Evolutionary conservation across 2,113 vertebrate genomes (phyloP).

Genomic region (Arenaria interpres): DNA sequence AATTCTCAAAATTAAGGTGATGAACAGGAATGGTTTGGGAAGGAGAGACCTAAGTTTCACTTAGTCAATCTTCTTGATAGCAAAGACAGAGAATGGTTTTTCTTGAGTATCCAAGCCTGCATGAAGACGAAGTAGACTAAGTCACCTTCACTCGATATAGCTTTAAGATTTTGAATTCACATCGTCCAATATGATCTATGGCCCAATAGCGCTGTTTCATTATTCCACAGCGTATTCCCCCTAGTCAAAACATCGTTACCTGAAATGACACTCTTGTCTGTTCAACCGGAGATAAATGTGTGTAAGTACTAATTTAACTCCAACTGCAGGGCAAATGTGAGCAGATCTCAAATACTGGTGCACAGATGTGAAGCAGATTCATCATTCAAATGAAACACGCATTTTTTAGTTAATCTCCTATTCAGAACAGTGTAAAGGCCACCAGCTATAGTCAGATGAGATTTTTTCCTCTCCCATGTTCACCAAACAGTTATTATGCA

Average conservation of each 20-base stretch:
- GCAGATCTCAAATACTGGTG: not conserved
- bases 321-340: not conserved
- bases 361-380: not conserved
- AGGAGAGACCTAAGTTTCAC: not conserved
- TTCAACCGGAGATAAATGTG: not conserved
- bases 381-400: not conserved
- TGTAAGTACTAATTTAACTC: not conserved
- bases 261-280: not conserved
- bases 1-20: not conserved
- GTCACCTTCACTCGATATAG: not conserved
- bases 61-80: not conserved
- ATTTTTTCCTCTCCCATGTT: not conserved
- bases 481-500: not conserved
- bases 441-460: not conserved
- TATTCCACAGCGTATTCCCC: not conserved
- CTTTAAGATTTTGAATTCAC: not conserved
- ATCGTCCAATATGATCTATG: not conserved
- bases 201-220: not conserved
- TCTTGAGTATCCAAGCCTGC: not conserved
- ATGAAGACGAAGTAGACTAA: not conserved
- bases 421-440: not conserved
- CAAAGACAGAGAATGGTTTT: not conserved
- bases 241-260: not conserved
- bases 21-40: not conserved
- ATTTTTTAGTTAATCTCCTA: not conserved